These are phyloP conservation scores for Cardiocondyla obscurior DNA, from an alignment of 1,140 invertebrate species.

Conservation along the genomic window DNA sequence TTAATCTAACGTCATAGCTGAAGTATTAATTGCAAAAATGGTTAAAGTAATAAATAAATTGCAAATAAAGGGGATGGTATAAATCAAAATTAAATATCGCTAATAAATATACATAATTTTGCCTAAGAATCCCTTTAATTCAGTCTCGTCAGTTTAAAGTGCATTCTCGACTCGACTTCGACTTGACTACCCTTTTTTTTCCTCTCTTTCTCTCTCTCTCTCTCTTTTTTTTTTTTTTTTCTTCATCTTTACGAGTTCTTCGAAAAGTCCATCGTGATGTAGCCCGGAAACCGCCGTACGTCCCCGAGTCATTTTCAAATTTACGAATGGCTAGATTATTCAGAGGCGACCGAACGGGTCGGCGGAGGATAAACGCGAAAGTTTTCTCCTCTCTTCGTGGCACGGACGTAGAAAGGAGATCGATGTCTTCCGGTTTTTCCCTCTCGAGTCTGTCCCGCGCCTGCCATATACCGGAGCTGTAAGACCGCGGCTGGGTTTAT, in stretches of 20 bases:
- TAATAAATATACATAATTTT: neutral
- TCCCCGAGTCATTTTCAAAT: constrained; percentile 55
- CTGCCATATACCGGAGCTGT: neutral
- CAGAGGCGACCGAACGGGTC: neutral
- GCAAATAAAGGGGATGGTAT: no score
- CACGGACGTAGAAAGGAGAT: constrained; percentile 30
- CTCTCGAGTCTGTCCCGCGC: neutral
- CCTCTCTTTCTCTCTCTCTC: no score
- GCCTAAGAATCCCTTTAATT: neutral
- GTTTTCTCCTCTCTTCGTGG: constrained; percentile 51
- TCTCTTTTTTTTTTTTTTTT: no score
- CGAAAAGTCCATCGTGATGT: constrained; percentile 16
- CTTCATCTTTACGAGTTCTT: neutral
- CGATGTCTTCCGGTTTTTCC: constrained; percentile 35
- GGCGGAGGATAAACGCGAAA: neutral
- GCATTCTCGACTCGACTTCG: neutral
- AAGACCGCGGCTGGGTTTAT: constrained; percentile 62
- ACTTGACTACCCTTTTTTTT: neutral
- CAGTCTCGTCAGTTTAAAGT: neutral
- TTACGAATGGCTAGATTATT: constrained; percentile 69
- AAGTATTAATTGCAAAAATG: neutral
- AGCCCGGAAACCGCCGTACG: constrained; percentile 36
- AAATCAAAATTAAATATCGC: neutral
- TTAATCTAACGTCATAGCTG: neutral
- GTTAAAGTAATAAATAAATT: neutral